Evolutionary conservation across 2,113 vertebrate genomes (phyloP).

Genomic region (Colius striatus): DNA sequence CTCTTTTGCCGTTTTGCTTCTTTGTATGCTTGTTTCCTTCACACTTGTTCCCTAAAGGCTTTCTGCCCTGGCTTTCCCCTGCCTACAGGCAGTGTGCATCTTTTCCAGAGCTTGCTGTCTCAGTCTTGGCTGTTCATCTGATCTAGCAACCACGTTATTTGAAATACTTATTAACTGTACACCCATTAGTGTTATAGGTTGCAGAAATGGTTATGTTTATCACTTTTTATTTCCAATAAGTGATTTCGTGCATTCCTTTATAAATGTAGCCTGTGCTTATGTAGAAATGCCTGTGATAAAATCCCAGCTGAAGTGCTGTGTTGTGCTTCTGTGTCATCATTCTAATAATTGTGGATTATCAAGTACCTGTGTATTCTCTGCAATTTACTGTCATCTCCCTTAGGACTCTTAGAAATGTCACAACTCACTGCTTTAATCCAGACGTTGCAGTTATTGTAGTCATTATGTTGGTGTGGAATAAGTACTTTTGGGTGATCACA

Average conservation of each 20-base stretch:
- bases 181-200: background rate
- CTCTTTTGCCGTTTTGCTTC: conserved; percentile 29
- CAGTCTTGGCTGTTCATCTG: background rate
- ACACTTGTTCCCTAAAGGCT: conserved; percentile 36
- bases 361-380: background rate
- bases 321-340: background rate
- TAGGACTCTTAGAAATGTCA: conserved; percentile 33
- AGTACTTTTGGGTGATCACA: conserved; percentile 12
- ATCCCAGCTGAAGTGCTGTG: background rate
- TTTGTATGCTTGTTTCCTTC: conserved; percentile 36
- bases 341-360: background rate
- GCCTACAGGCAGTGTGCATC: background rate
- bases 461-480: background rate
- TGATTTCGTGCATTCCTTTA: background rate
- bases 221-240: background rate
- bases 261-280: background rate
- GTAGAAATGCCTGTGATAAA: background rate
- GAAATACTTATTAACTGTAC: background rate
- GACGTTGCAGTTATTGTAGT: background rate
- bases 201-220: background rate
- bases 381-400: background rate
- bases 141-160: background rate
- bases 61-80: conserved; percentile 9
- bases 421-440: background rate
- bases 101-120: conserved; percentile 8